A percentile compares a stretch with the other conserved stretches of the same genome.
Conservation (phyloP, 2,113 vertebrate species). For the Acanthisitta chloris region DNA sequence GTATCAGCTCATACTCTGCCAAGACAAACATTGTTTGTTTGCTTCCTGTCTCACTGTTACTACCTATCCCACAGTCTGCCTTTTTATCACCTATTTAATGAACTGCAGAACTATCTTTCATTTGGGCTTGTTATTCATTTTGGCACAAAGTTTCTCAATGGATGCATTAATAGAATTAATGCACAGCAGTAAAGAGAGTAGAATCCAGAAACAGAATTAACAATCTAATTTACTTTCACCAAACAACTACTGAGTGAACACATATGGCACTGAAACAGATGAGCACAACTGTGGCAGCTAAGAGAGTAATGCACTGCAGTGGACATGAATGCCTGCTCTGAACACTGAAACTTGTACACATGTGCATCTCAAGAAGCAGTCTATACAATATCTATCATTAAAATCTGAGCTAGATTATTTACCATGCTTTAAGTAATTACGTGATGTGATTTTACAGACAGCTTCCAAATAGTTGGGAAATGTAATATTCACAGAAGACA, state of each 20-base stretch:
- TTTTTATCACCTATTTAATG: conserved; percentile 11
- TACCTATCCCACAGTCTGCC: background rate
- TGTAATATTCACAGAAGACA: background rate
- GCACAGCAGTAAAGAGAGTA: background rate
- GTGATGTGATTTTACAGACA: background rate
- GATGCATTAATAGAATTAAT: conserved; percentile 23
- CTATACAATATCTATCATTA: background rate
- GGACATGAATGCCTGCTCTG: background rate
- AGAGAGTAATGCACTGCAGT: background rate
- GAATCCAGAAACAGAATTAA: background rate
- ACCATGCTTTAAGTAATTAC: background rate
- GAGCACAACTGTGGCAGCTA: background rate
- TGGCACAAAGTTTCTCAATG: background rate
- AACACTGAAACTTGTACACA: background rate
- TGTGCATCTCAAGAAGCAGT: background rate
- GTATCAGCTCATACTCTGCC: background rate
- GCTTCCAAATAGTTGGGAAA: background rate
- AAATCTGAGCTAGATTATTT: background rate
- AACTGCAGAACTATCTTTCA: background rate
- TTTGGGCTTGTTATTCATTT: background rate
- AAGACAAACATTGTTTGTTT: background rate
- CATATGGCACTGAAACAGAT: background rate
- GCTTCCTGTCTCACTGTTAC: background rate
- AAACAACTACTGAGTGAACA: background rate
- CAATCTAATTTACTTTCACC: conserved; percentile 25